phyloP scores from a whole-genome alignment of 2,797 vertebrate genomes.

The Hapalemur alaotrensis region DNA sequence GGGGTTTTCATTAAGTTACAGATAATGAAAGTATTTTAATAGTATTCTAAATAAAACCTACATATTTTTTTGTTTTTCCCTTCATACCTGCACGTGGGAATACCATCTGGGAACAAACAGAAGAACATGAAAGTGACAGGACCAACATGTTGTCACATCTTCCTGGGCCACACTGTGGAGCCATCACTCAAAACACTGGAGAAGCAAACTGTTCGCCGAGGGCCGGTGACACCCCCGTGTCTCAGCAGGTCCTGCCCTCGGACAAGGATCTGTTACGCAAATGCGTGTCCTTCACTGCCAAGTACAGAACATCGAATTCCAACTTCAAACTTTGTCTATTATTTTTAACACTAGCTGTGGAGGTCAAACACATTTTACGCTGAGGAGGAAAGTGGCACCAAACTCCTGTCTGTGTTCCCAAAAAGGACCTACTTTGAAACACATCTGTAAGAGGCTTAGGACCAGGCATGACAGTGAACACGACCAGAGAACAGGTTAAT shows the following conservation, averaged over 20 bases:
- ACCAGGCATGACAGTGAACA: accelerated
- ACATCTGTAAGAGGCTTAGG: accelerated
- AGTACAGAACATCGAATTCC: conserved; percentile 33
- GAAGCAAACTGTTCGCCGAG: background rate
- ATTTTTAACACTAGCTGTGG: background rate
- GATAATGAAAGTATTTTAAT: background rate
- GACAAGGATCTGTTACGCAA: conserved; percentile 57
- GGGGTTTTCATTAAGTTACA: background rate
- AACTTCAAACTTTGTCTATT: background rate
- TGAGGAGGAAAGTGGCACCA: background rate
- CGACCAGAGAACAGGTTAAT: accelerated
- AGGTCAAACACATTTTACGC: background rate
- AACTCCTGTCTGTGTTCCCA: accelerated
- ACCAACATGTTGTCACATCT: accelerated
- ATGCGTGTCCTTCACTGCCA: background rate
- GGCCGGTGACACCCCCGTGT: background rate
- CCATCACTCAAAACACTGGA: too few species aligned
- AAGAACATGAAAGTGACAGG: accelerated
- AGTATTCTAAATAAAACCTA: background rate
- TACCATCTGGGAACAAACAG: accelerated
- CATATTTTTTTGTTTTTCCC: accelerated
- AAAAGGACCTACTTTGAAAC: accelerated
- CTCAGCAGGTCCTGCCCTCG: background rate
- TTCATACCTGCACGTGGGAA: background rate
- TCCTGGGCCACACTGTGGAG: background rate